phyloP scores from a whole-genome alignment of 2,888 invertebrate genomes.

The Sepioteuthis lessoniana region DNA sequence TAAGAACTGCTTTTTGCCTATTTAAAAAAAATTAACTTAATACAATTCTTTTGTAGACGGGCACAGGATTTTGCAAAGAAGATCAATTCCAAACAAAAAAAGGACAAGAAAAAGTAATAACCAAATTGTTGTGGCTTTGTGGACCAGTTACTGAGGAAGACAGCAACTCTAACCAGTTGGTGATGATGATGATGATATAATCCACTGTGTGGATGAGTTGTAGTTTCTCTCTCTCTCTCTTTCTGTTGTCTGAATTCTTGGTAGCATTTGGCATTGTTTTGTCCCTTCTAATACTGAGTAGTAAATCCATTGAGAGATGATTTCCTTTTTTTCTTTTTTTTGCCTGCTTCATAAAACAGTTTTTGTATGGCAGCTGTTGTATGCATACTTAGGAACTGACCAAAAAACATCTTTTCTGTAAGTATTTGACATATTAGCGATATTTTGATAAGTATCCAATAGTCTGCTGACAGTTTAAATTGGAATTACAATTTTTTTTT shows the following conservation, averaged over 20 bases:
- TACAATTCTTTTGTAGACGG: slow-evolving; percentile 49
- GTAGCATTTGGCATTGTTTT: slow-evolving; percentile 8
- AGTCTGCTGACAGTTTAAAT: neutral
- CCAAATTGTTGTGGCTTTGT: neutral
- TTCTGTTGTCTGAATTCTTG: neutral
- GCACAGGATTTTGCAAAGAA: slow-evolving; percentile 51
- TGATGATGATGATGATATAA: neutral
- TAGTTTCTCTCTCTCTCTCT: neutral
- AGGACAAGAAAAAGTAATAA: slow-evolving; percentile 41
- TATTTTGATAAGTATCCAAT: neutral
- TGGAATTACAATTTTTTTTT: neutral
- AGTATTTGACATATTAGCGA: neutral
- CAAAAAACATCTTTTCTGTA: neutral
- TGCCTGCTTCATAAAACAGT: neutral
- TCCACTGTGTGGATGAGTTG: neutral
- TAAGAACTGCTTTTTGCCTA: no score
- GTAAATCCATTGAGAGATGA: neutral
- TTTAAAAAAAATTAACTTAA: neutral
- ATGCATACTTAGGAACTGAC: no score
- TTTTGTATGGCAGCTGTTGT: neutral
- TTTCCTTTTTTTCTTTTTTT: neutral
- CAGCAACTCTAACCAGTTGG: slow-evolving; percentile 4
- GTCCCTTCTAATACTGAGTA: neutral
- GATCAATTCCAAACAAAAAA: slow-evolving; percentile 49
- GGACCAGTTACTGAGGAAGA: slow-evolving; percentile 6